Conservation (phyloP, 2,888 invertebrate species). For the Meganola albula region DNA sequence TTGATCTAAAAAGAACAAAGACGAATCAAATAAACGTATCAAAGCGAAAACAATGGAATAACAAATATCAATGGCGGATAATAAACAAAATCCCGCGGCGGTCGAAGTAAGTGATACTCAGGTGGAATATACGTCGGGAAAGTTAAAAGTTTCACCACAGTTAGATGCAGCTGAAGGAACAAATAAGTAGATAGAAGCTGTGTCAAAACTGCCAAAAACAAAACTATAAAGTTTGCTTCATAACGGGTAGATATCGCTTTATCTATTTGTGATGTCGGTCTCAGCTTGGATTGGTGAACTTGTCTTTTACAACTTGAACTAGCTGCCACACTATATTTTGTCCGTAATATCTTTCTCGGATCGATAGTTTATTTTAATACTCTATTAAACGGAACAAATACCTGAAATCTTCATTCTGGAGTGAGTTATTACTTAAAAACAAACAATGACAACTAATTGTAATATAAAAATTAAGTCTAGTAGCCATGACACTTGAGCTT, state of each 20-base stretch:
- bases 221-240: slow-evolving; percentile 77
- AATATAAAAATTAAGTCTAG: too few species aligned
- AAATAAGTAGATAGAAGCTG: slow-evolving; percentile 74
- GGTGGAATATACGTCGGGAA: slow-evolving; percentile 58
- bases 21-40: slow-evolving; percentile 16
- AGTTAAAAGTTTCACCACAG: slow-evolving; percentile 70
- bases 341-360: too few species aligned
- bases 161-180: slow-evolving; percentile 68
- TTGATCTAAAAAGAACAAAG: slow-evolving; percentile 19
- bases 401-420: too few species aligned
- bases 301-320: slow-evolving; percentile 46
- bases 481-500: too few species aligned
- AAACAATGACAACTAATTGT: too few species aligned
- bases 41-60: slow-evolving; percentile 38
- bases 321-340: slow-evolving; percentile 24
- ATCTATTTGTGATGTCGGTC: slow-evolving; percentile 72
- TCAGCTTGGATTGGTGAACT: slow-evolving; percentile 61
- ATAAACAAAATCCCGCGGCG: slow-evolving; percentile 51
- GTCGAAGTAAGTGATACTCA: slow-evolving; percentile 57
- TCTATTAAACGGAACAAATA: too few species aligned
- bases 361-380: slow-evolving; percentile 54
- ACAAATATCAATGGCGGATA: slow-evolving; percentile 26
- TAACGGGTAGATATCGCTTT: slow-evolving; percentile 70
- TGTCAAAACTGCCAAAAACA: slow-evolving; percentile 78
- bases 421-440: too few species aligned